A percentile compares a stretch with the other conserved stretches of the same genome.
These are phyloP conservation scores for Ceratotherium simum DNA, from an alignment of 2,113 vertebrate genomes.

Conservation along the genomic window DNA sequence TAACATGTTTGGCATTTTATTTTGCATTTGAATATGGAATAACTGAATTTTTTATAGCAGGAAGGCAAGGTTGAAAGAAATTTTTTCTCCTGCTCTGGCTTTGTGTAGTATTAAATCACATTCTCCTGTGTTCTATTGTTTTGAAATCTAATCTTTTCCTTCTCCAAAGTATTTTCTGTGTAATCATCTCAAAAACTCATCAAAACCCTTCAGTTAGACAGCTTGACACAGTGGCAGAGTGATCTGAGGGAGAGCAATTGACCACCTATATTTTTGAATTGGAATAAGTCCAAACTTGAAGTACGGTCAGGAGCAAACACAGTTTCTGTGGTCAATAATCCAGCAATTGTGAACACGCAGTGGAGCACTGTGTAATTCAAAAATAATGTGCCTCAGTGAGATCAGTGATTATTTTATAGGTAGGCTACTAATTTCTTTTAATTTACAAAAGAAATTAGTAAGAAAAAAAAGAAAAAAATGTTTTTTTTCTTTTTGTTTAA, in stretches of 20 bases:
- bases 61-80: constrained; percentile 41
- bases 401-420: not conserved
- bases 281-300: not conserved
- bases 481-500: not conserved
- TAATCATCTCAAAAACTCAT: constrained; percentile 29
- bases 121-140: not conserved
- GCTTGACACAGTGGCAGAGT: not conserved
- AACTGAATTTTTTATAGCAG: constrained; percentile 58
- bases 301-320: not conserved
- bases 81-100: not conserved
- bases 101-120: not conserved
- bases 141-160: not conserved
- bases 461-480: too few relatives aligned
- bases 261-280: not conserved
- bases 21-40: constrained; percentile 55
- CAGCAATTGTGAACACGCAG: not conserved
- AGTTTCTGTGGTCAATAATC: not conserved
- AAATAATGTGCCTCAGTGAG: not conserved
- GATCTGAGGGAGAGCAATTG: not conserved
- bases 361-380: not conserved
- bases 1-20: constrained; percentile 57
- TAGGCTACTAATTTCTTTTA: not conserved
- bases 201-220: not conserved
- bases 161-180: not conserved
- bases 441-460: not conserved